phyloP scores from a whole-genome alignment of 2,113 vertebrate species.

The Chroicocephalus ridibundus region DNA sequence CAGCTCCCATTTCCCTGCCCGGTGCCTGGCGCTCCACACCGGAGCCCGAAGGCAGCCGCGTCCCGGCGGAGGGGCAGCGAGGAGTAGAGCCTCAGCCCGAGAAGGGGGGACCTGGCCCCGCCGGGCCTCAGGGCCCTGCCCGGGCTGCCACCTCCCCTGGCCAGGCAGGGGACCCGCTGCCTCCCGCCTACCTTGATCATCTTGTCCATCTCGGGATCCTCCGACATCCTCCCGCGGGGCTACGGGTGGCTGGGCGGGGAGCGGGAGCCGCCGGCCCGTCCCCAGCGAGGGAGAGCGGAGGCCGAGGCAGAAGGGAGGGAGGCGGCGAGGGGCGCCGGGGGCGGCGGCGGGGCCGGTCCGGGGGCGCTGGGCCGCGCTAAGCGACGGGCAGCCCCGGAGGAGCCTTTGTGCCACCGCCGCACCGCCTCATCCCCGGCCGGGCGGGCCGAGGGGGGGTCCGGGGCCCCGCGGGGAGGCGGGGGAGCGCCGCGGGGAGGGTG shows the following conservation, averaged over 20 bases:
- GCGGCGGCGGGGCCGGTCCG: background rate
- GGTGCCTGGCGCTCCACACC: background rate
- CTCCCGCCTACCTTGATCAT: conserved; percentile 82
- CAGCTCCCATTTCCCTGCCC: background rate
- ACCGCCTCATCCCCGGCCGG: conserved; percentile 36
- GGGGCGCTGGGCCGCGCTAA: conserved; percentile 4
- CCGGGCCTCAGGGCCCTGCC: background rate
- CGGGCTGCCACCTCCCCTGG: background rate
- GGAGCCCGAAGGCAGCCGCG: background rate
- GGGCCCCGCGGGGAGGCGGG: background rate
- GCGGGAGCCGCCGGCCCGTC: background rate
- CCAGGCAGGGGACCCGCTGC: background rate
- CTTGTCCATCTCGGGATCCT: conserved; percentile 81
- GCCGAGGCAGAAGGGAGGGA: background rate
- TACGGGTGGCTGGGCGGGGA: background rate
- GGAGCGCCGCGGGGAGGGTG: background rate
- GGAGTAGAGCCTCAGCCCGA: too few species aligned
- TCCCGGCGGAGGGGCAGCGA: too few species aligned
- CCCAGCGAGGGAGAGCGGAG: background rate
- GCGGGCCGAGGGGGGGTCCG: background rate
- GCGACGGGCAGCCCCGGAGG: conserved; percentile 16
- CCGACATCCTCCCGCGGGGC: conserved; percentile 75
- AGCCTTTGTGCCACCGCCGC: conserved; percentile 15
- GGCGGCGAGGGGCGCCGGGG: background rate
- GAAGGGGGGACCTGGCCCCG: background rate